Conservation (phyloP, 1,140 invertebrate genomes). For the Phymastichus coffea region DNA sequence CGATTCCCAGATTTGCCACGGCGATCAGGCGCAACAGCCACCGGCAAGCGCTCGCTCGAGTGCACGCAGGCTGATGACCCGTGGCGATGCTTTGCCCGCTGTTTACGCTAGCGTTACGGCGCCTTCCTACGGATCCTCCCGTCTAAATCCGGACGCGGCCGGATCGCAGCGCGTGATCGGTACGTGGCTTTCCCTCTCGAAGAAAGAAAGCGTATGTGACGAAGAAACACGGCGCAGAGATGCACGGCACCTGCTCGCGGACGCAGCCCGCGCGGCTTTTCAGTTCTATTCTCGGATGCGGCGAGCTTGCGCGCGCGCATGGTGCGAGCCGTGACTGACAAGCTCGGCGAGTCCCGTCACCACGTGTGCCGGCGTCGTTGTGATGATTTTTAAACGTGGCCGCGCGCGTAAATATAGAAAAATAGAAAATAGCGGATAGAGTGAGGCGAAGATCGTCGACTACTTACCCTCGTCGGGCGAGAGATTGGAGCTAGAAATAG, state of each 20-base stretch:
- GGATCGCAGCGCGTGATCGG: too few relatives aligned
- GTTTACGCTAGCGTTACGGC: slow-evolving; percentile 10
- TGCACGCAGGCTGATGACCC: too few relatives aligned
- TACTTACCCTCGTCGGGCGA: slow-evolving; percentile 44
- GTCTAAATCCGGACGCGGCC: slow-evolving; percentile 12
- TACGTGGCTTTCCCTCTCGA: too few relatives aligned
- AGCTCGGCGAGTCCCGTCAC: too few relatives aligned
- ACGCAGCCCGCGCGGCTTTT: background rate
- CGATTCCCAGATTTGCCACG: too few relatives aligned
- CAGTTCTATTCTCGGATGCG: slow-evolving; percentile 11
- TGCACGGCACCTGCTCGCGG: too few relatives aligned
- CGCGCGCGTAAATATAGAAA: slow-evolving; percentile 14
- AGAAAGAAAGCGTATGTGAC: too few relatives aligned
- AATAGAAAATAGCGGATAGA: slow-evolving; percentile 14
- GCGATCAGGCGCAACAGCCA: background rate
- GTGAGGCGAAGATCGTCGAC: too few relatives aligned
- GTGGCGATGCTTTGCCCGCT: background rate
- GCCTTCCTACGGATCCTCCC: background rate
- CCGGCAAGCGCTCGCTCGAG: background rate
- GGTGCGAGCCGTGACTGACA: too few relatives aligned
- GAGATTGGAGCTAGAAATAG: slow-evolving; percentile 36
- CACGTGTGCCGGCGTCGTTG: too few relatives aligned
- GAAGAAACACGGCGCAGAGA: too few relatives aligned
- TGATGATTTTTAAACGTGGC: background rate
- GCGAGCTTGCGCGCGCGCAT: background rate